Conservation (phyloP, 2,113 vertebrate species). For the Stictonetta naevosa region DNA sequence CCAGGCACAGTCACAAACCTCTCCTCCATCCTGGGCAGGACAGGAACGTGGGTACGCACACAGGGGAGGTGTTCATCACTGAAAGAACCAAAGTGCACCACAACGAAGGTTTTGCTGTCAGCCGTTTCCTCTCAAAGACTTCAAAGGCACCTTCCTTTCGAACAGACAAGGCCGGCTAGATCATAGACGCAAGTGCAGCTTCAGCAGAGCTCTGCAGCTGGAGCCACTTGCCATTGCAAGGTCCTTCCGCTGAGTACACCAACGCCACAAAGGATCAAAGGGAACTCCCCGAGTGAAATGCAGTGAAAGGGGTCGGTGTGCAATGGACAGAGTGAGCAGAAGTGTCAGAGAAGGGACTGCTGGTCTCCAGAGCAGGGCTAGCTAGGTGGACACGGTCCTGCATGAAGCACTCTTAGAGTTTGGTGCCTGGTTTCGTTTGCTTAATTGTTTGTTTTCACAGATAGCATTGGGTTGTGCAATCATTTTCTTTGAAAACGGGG, state of each 20-base stretch:
- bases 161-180: not conserved
- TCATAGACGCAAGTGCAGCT: not conserved
- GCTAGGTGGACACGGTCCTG: not conserved
- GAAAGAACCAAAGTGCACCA: not conserved
- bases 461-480: conserved; percentile 54
- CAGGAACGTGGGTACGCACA: not conserved
- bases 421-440: conserved; percentile 9
- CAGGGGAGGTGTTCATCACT: not conserved
- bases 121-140: not conserved
- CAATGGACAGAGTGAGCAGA: not conserved
- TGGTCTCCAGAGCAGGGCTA: not conserved
- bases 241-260: not conserved
- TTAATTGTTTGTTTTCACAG: conserved; percentile 55
- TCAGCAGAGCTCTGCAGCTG: not conserved
- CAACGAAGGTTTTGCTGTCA: not conserved
- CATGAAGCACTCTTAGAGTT: not conserved
- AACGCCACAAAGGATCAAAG: not conserved
- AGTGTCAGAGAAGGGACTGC: not conserved
- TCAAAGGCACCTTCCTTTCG: not conserved
- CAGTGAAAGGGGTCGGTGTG: not conserved
- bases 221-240: not conserved
- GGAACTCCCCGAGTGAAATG: not conserved
- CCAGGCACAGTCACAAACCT: not conserved
- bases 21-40: not conserved
- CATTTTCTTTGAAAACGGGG: conserved; percentile 30